Evolutionary conservation across 2,113 vertebrate genomes (phyloP).

Genomic region (Scophthalmus maximus): DNA sequence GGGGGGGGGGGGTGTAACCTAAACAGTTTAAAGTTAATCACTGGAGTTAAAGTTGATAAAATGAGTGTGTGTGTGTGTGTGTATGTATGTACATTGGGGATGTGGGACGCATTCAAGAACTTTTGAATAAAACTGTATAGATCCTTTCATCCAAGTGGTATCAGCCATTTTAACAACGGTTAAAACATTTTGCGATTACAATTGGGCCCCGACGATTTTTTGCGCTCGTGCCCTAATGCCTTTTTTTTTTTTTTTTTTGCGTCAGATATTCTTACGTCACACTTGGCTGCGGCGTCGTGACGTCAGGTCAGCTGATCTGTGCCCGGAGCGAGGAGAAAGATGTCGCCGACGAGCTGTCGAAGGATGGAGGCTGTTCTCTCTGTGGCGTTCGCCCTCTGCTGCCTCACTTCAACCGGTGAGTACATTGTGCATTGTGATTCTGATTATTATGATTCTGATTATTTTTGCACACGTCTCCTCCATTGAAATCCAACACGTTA

Average conservation of each 20-base stretch:
- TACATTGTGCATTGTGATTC: fast-evolving
- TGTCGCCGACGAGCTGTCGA: slow-evolving; percentile 47
- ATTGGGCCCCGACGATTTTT: no score
- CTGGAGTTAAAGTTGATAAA: no score
- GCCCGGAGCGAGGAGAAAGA: slow-evolving; percentile 49
- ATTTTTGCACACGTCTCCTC: fast-evolving
- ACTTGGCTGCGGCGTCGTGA: slow-evolving; percentile 17
- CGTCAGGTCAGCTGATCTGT: slow-evolving; percentile 69
- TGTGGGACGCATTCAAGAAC: no score
- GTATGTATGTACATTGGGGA: no score
- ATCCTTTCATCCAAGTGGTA: no score
- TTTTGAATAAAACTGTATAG: no score
- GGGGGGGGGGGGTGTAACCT: no score
- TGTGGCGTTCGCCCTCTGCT: slow-evolving; percentile 33
- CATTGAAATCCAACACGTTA: neutral
- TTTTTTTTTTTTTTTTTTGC: neutral
- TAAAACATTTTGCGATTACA: no score
- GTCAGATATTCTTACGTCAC: neutral
- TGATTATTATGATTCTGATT: neutral
- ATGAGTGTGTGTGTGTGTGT: no score
- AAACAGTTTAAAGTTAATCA: no score
- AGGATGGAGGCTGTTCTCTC: slow-evolving; percentile 66
- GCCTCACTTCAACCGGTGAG: slow-evolving; percentile 47
- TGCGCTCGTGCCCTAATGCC: no score
- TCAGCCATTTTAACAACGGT: no score